These are phyloP conservation scores for Eueides isabella DNA, from an alignment of 1,140 invertebrate genomes.

Conservation along the genomic window DNA sequence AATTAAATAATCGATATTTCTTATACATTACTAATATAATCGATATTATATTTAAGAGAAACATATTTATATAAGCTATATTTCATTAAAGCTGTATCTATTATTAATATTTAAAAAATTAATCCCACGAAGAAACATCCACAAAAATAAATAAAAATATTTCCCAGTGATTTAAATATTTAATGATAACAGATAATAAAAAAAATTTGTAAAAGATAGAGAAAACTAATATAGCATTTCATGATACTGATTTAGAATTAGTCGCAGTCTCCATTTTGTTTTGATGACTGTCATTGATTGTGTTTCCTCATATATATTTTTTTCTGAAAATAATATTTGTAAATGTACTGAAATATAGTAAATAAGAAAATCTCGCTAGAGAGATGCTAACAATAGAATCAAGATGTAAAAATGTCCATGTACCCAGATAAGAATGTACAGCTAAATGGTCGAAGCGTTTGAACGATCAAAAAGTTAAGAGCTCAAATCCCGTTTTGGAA, in stretches of 20 bases:
- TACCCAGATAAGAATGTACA: no score
- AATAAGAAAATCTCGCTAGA: background rate
- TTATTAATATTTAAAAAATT: background rate
- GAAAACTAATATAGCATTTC: background rate
- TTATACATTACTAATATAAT: background rate
- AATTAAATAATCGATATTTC: no score
- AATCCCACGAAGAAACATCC: background rate
- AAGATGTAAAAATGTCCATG: no score
- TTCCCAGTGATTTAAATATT: background rate
- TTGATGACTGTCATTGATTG: background rate
- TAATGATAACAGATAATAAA: background rate
- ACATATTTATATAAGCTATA: background rate
- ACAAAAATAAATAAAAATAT: background rate
- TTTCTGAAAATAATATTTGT: slow-evolving; percentile 9
- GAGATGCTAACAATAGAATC: no score
- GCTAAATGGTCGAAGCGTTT: no score
- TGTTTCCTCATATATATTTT: background rate
- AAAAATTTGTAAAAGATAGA: background rate
- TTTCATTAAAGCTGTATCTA: background rate
- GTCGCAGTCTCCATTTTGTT: background rate
- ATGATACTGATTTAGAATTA: slow-evolving; percentile 4
- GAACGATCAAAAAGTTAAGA: no score
- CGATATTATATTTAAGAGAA: background rate
- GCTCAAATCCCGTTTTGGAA: no score
- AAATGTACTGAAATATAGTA: background rate